Evolutionary conservation across 2,797 vertebrate species (phyloP), one percentile per base, ranked within the genome.

Genomic region (Sciaenops ocellatus): DNA sequence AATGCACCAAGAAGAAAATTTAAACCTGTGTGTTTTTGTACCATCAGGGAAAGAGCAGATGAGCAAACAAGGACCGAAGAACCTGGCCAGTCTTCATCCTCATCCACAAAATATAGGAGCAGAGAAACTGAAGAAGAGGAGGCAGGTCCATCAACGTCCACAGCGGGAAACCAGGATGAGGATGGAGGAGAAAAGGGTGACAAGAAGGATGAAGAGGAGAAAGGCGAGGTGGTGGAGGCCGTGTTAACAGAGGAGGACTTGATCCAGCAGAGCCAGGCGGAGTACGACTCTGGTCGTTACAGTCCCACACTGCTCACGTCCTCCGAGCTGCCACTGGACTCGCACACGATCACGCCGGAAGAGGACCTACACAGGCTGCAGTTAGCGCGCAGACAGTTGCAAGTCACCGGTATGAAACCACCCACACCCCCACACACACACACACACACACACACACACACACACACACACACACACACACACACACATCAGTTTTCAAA

Each of bases 231-330:
- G 0, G 95, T 95, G 59, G 98, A 99, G 84, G 96, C 98, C 0
- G 98, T 99, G 85, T 89, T 99, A 80, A 98, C 98, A 0, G 98
- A 99, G 91, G 98, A 99, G 90, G 98, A 99, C 88, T 93, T 99
- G 82, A 98, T 99, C 87, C 98, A 98, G 92, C 98, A 99, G 93
- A 99, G 98, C 90, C 95, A 99, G 88, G 97, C 98, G 0, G 98
- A 99, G 85, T 99, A 99, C 0, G 97, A 99, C 0, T 96, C 97
- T 0, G 97, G 97, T 0, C 97, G 96, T 70, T 99, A 99, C 95
- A 99, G 98, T 69, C 98, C 98, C 0, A 72, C 94, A 1, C 95
- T 99, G 82, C 96, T 99, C 73, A 94, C 92, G 0, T 8, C 92
- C 1, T 96, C 96, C 0, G 98, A 99, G 86, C 94, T 99, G 89